Conservation (phyloP, 2,888 invertebrate species). For the Lycia hirtaria region DNA sequence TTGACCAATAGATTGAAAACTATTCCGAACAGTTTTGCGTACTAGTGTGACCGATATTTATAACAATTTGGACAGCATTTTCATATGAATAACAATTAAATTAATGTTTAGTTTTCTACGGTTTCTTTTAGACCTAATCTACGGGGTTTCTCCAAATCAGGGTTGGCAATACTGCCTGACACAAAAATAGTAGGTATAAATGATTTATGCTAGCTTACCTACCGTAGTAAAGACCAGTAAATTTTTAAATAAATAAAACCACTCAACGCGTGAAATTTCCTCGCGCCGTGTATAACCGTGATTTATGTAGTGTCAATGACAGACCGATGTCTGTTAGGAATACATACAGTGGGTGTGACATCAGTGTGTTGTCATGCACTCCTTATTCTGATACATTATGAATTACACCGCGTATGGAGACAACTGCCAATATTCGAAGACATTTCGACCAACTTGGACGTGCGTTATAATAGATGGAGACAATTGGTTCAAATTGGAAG, state of each 20-base stretch:
- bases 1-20: too few species aligned
- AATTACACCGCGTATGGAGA: constrained; percentile 16
- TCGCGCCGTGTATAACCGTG: neutral
- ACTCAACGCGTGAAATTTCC: constrained; percentile 10
- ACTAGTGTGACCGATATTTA: too few species aligned
- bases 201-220: neutral
- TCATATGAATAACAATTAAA: too few species aligned
- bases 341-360: constrained; percentile 31
- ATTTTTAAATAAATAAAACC: neutral
- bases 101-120: too few species aligned
- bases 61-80: too few species aligned
- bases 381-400: constrained; percentile 20
- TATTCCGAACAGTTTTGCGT: too few species aligned
- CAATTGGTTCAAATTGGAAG: neutral
- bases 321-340: constrained; percentile 18
- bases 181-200: too few species aligned
- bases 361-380: constrained; percentile 28
- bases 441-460: neutral
- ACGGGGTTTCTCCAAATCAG: too few species aligned
- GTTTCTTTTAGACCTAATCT: too few species aligned
- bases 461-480: neutral
- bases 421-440: constrained; percentile 13
- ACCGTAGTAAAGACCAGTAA: neutral
- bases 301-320: constrained; percentile 8
- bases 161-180: too few species aligned